Conservation (phyloP, 64 coral and sea anemone species). For the Acropora tenuis region DNA sequence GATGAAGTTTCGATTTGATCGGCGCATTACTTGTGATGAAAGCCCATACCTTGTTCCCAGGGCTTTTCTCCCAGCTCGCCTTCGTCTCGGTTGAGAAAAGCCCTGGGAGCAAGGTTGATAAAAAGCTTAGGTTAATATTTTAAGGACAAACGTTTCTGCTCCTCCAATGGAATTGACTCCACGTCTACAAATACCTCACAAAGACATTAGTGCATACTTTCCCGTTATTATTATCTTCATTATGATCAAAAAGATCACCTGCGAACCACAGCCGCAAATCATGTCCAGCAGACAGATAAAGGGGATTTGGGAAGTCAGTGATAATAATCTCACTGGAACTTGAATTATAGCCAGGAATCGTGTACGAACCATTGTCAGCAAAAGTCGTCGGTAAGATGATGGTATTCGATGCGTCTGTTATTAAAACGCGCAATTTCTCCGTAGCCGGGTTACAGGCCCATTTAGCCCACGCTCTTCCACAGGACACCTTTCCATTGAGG, state of each 20-base stretch:
- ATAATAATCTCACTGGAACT: background rate
- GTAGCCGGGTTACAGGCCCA: background rate
- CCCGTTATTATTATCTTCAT: background rate
- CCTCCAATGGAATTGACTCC: too few species aligned
- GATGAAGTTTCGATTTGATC: too few species aligned
- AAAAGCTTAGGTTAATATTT: too few species aligned
- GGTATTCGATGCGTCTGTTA: background rate
- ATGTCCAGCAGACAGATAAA: background rate
- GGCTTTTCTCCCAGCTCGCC: too few species aligned
- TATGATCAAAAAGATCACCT: background rate
- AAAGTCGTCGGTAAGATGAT: background rate
- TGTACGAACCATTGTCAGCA: too few species aligned
- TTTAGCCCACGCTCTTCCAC: background rate
- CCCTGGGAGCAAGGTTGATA: too few species aligned
- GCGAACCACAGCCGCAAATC: constrained; percentile 12
- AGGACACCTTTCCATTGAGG: background rate
- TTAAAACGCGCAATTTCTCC: background rate
- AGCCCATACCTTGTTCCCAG: too few species aligned
- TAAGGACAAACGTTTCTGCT: too few species aligned
- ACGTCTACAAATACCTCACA: too few species aligned
- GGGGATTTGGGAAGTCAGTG: background rate
- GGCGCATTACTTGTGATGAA: too few species aligned
- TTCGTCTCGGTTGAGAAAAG: too few species aligned
- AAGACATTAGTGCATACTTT: background rate
- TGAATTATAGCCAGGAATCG: background rate